Evolutionary conservation across 1,140 invertebrate species (phyloP).

Genomic region (Paraescarpia echinospica): DNA sequence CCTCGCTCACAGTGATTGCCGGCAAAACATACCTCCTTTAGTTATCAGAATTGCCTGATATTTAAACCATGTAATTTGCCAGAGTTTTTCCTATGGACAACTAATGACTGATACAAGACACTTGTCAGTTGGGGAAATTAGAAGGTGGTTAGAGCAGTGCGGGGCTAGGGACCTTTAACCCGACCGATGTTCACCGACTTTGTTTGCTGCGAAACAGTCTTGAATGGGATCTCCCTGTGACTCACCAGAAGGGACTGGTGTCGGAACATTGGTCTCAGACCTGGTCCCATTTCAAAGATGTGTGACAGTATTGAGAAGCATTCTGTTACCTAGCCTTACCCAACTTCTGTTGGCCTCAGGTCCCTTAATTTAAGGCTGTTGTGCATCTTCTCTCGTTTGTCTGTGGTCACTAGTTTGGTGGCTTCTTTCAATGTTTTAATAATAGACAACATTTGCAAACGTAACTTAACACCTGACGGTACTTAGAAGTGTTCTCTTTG

Average conservation of each 20-base stretch:
- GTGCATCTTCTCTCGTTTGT: no score
- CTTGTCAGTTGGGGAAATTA: not conserved
- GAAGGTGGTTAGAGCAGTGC: not conserved
- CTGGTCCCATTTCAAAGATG: not conserved
- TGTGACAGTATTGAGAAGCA: not conserved
- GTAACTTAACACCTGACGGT: no score
- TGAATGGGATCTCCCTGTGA: not conserved
- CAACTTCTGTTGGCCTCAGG: no score
- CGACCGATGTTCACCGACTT: not conserved
- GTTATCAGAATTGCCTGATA: not conserved
- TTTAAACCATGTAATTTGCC: conserved; percentile 1
- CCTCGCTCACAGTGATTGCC: not conserved
- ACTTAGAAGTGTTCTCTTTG: no score
- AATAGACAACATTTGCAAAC: no score
- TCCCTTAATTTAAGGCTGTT: no score
- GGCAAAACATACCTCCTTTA: not conserved
- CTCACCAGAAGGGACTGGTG: not conserved
- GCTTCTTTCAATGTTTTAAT: no score
- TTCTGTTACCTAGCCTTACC: not conserved
- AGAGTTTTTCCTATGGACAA: not conserved
- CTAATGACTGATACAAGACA: not conserved
- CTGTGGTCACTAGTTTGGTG: no score
- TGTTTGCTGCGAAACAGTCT: not conserved
- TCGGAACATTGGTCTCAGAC: not conserved
- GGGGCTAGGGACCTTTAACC: not conserved